A percentile compares a stretch with the other conserved stretches of the same genome.
phyloP scores from a whole-genome alignment of 2,797 vertebrate genomes.

The Lates japonicus region DNA sequence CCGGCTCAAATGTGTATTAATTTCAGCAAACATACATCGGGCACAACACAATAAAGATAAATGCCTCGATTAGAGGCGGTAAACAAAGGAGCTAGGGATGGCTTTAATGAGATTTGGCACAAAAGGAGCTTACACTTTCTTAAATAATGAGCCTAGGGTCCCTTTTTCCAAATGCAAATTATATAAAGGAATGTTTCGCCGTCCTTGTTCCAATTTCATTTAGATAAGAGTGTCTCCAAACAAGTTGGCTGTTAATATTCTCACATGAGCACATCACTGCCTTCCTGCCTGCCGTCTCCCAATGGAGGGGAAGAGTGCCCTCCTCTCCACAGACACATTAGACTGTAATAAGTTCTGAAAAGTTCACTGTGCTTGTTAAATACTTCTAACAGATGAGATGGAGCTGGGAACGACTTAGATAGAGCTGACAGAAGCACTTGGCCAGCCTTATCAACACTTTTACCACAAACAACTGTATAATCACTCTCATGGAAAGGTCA shows the following conservation, averaged over 20 bases:
- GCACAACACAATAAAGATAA: slow-evolving; percentile 88
- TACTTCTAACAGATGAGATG: slow-evolving; percentile 76
- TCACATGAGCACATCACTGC: slow-evolving; percentile 86
- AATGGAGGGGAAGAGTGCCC: slow-evolving; percentile 74
- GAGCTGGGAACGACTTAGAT: slow-evolving; percentile 50
- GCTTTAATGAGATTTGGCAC: slow-evolving; percentile 88
- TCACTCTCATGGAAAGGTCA: slow-evolving; percentile 63
- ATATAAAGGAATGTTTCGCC: slow-evolving; percentile 86
- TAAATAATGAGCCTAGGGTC: slow-evolving; percentile 87
- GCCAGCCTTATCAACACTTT: slow-evolving; percentile 59
- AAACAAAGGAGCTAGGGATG: slow-evolving; percentile 86
- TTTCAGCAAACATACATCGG: slow-evolving; percentile 88
- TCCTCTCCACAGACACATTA: slow-evolving; percentile 73
- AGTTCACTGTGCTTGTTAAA: slow-evolving; percentile 84
- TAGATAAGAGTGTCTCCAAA: slow-evolving; percentile 87
- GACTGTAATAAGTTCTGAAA: slow-evolving; percentile 83
- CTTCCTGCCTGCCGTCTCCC: slow-evolving; percentile 77
- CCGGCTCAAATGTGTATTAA: slow-evolving; percentile 86
- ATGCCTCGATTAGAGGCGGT: slow-evolving; percentile 87
- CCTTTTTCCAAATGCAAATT: slow-evolving; percentile 86
- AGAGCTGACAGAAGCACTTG: slow-evolving; percentile 67
- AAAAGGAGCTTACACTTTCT: slow-evolving; percentile 88
- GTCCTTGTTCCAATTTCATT: slow-evolving; percentile 88
- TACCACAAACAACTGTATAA: slow-evolving; percentile 68
- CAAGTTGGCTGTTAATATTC: slow-evolving; percentile 86